Conservation (phyloP, 37 sponge, comb jelly and placozoan genomes). For the Tethya wilhelma region DNA sequence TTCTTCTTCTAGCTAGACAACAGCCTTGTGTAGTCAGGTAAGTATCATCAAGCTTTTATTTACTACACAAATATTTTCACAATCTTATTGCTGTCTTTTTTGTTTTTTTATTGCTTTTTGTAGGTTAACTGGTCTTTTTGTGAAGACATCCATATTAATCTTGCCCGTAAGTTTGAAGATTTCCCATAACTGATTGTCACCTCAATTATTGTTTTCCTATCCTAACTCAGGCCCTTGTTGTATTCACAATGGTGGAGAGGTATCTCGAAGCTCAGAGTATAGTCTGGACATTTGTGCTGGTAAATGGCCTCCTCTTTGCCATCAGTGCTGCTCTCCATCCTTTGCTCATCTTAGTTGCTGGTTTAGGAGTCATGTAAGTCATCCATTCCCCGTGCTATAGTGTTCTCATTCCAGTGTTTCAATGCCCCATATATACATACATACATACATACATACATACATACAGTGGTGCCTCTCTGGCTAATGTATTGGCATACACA, state of each 20-base stretch:
- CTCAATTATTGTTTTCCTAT: no score
- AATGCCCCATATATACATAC: no score
- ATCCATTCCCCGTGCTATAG: no score
- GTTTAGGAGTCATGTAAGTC: constrained; percentile 50
- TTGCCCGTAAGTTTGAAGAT: constrained; percentile 23
- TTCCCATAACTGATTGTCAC: no score
- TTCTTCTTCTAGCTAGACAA: constrained; percentile 55
- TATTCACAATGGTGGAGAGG: constrained; percentile 41
- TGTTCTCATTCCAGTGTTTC: no score
- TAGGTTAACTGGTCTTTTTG: constrained; percentile 10
- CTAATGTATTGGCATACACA: constrained; percentile 2
- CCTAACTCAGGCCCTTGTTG: constrained; percentile 27
- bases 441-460: no score
- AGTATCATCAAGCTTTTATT: no score
- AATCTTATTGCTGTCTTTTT: no score
- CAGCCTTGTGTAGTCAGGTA: constrained; percentile 54
- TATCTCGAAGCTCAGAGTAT: constrained; percentile 73
- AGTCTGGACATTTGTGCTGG: constrained; percentile 48
- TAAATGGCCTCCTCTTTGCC: constrained; percentile 15
- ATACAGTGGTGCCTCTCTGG: constrained; percentile 41
- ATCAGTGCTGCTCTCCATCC: constrained; percentile 4
- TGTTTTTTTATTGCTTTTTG: background rate
- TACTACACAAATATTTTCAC: no score
- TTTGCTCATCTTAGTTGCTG: constrained; percentile 21
- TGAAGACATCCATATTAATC: background rate